Conservation (phyloP, 2,797 vertebrate genomes). For the Podargus strigoides region DNA sequence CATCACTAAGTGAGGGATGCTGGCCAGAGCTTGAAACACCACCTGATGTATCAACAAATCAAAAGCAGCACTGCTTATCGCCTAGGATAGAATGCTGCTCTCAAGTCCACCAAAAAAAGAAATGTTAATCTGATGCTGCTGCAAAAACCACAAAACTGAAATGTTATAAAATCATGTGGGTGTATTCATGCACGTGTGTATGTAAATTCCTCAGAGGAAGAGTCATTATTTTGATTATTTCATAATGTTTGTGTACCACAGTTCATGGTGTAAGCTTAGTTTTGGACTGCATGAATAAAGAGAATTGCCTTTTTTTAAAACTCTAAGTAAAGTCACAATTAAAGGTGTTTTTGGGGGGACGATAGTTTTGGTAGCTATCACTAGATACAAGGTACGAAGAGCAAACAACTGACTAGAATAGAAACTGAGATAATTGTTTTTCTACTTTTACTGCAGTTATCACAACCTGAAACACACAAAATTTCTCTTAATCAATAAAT, state of each 20-base stretch:
- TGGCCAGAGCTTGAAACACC: not conserved
- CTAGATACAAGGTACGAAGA: not conserved
- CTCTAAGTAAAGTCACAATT: not conserved
- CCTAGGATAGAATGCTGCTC: not conserved
- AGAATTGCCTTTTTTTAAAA: not conserved
- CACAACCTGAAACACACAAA: not conserved
- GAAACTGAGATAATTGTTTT: not conserved
- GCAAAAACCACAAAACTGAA: not conserved
- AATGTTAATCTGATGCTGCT: not conserved
- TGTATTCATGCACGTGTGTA: not conserved
- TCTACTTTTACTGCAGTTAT: not conserved
- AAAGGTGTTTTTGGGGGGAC: not conserved
- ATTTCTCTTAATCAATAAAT: not conserved
- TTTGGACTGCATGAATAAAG: not conserved
- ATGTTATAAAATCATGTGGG: not conserved
- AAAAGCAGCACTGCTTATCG: not conserved
- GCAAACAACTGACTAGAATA: not conserved
- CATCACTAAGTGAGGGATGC: not conserved
- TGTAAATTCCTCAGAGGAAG: not conserved
- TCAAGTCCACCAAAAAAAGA: not conserved
- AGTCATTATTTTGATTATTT: not conserved
- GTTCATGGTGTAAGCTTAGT: not conserved
- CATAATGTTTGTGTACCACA: not conserved
- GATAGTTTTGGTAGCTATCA: not conserved
- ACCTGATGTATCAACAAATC: not conserved